phyloP scores from a whole-genome alignment of 2,888 invertebrate species.

The Hypomecis punctinalis region DNA sequence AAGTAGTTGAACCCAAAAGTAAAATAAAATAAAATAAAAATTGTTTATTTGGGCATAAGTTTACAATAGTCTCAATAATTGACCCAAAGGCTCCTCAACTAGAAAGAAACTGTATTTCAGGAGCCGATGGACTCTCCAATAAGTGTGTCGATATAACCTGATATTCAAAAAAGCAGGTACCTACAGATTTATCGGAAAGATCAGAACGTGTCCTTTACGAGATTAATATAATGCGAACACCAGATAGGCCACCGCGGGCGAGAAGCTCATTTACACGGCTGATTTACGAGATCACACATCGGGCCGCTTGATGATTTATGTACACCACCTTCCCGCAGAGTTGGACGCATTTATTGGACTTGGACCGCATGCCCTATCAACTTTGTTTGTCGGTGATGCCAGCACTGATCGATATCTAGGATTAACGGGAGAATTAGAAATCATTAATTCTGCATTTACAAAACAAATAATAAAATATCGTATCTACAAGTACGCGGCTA shows the following conservation, averaged over 20 bases:
- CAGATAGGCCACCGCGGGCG: constrained; percentile 72
- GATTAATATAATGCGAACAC: constrained; percentile 56
- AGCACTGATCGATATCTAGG: background rate
- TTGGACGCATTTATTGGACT: constrained; percentile 79
- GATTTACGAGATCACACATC: constrained; percentile 84
- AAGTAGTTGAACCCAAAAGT: too few relatives aligned
- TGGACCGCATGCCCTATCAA: constrained; percentile 77
- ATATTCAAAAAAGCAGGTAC: too few relatives aligned
- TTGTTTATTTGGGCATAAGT: too few relatives aligned
- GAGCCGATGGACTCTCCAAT: too few relatives aligned
- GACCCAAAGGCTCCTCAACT: too few relatives aligned
- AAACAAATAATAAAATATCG: background rate
- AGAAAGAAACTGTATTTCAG: too few relatives aligned
- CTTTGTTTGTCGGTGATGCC: constrained; percentile 48
- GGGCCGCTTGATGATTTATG: constrained; percentile 82
- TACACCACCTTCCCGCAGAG: constrained; percentile 77
- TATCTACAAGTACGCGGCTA: constrained; percentile 53
- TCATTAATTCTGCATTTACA: background rate
- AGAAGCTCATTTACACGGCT: constrained; percentile 78
- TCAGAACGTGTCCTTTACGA: constrained; percentile 33
- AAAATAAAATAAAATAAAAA: too few relatives aligned
- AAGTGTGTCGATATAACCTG: too few relatives aligned
- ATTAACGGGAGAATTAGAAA: background rate
- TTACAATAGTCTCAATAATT: too few relatives aligned
- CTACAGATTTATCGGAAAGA: background rate